Percentiles rank a stretch among this genome's conserved stretches.
phyloP scores from a whole-genome alignment of 2,113 vertebrate species.

The Corythornis vintsioides region DNA sequence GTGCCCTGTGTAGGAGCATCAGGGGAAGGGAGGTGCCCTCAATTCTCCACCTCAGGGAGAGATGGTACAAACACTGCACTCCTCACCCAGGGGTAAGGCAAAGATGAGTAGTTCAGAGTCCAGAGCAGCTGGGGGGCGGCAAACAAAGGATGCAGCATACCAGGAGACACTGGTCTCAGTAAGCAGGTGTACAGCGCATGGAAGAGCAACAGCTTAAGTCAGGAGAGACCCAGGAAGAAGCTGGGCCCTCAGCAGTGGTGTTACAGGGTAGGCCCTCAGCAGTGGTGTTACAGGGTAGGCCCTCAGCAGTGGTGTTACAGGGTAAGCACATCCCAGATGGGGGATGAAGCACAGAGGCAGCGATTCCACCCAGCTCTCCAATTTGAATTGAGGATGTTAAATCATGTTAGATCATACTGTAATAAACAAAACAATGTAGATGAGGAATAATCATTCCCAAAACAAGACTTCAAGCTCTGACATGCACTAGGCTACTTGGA shows the following conservation, averaged over 20 bases:
- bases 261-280: too few relatives aligned
- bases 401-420: background rate
- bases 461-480: background rate
- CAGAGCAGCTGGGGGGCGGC: background rate
- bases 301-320: too few relatives aligned
- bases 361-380: background rate
- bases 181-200: background rate
- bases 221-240: background rate
- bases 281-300: rapidly evolving
- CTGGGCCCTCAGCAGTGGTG: background rate
- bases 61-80: background rate
- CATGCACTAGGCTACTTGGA: background rate
- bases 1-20: background rate
- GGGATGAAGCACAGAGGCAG: background rate
- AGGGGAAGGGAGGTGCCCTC: background rate
- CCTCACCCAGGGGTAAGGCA: background rate
- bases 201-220: background rate
- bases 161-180: background rate
- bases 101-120: background rate
- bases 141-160: background rate
- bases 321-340: background rate
- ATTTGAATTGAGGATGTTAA: background rate
- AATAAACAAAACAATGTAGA: background rate
- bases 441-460: background rate
- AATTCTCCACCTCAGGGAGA: background rate